Conservation (phyloP, 2,888 invertebrate genomes). For the Phaedon cochleariae region DNA sequence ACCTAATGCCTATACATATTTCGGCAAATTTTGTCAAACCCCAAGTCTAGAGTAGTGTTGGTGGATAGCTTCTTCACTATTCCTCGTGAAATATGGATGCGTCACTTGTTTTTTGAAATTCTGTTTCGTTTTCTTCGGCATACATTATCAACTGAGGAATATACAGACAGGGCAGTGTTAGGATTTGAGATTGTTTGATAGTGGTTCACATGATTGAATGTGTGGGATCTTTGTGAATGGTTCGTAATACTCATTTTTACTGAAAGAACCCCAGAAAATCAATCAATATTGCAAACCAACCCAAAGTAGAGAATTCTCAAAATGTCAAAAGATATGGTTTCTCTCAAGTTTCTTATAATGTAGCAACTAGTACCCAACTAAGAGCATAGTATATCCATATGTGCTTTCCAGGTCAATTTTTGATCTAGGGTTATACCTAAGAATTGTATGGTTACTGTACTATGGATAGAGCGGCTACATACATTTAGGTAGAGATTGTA, state of each 20-base stretch:
- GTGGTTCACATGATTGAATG: slow-evolving; percentile 1
- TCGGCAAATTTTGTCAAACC: slow-evolving; percentile 1
- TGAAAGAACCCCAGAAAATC: slow-evolving; percentile 13
- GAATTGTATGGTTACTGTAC: background rate
- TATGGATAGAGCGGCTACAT: background rate
- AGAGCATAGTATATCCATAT: background rate
- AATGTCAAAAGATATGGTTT: background rate
- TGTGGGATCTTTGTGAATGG: background rate
- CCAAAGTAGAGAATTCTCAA: slow-evolving; percentile 1
- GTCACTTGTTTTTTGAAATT: slow-evolving; percentile 2
- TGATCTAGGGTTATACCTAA: no score
- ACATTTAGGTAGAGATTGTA: background rate
- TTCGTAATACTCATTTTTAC: background rate
- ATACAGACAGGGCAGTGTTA: slow-evolving; percentile 8
- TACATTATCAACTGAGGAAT: slow-evolving; percentile 1
- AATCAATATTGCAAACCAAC: slow-evolving; percentile 7
- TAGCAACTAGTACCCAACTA: background rate
- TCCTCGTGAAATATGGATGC: background rate
- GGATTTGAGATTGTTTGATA: slow-evolving; percentile 6
- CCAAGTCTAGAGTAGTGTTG: slow-evolving; percentile 10
- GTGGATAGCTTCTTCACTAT: background rate
- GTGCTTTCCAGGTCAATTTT: no score
- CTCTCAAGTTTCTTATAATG: background rate
- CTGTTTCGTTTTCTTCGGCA: slow-evolving; percentile 5
- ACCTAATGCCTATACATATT: slow-evolving; percentile 4